These are phyloP conservation scores for Amphiprion percula DNA, from an alignment of 2,113 vertebrate genomes.

Conservation along the genomic window DNA sequence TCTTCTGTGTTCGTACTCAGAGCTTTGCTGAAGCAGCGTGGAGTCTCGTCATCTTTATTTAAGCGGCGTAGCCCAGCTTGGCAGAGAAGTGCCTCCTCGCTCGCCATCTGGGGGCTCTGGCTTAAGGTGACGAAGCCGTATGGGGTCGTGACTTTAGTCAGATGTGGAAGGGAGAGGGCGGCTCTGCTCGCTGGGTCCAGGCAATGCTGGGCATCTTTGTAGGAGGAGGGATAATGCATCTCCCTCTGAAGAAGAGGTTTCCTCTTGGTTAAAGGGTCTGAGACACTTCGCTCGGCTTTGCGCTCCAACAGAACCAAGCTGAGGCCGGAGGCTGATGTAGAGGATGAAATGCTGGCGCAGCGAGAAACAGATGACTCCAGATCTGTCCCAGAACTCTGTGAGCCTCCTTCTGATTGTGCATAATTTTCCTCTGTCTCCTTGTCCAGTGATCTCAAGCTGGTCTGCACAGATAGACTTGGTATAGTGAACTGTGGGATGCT, in stretches of 20 bases:
- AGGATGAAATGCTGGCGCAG: slow-evolving; percentile 17
- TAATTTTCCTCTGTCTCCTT: slow-evolving; percentile 42
- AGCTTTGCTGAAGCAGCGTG: slow-evolving; percentile 1
- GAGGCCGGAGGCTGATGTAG: slow-evolving; percentile 44
- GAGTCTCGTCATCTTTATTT: slow-evolving; percentile 43
- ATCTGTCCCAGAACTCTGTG: slow-evolving; percentile 8
- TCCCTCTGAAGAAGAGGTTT: slow-evolving; percentile 34
- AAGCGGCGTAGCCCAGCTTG: slow-evolving; percentile 55
- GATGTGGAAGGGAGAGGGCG: slow-evolving; percentile 82
- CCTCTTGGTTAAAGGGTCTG: slow-evolving; percentile 43
- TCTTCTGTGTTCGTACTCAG: slow-evolving; percentile 29
- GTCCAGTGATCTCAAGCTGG: slow-evolving; percentile 32
- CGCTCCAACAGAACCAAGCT: background rate
- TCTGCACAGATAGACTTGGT: slow-evolving; percentile 76
- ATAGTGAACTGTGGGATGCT: slow-evolving; percentile 85
- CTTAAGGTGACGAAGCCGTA: slow-evolving; percentile 84
- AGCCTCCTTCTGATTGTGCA: slow-evolving; percentile 27
- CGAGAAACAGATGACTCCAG: slow-evolving; percentile 23
- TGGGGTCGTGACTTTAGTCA: slow-evolving; percentile 80
- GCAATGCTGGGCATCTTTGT: slow-evolving; percentile 62
- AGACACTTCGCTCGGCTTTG: slow-evolving; percentile 44
- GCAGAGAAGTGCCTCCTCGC: slow-evolving; percentile 84
- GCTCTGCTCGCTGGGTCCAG: slow-evolving; percentile 73
- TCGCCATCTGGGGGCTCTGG: slow-evolving; percentile 85
- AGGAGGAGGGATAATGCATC: background rate